A percentile compares a stretch with the other conserved stretches of the same genome.
Evolutionary conservation across 2,888 invertebrate species (phyloP).

Genomic region (Cephus nigrinus): DNA sequence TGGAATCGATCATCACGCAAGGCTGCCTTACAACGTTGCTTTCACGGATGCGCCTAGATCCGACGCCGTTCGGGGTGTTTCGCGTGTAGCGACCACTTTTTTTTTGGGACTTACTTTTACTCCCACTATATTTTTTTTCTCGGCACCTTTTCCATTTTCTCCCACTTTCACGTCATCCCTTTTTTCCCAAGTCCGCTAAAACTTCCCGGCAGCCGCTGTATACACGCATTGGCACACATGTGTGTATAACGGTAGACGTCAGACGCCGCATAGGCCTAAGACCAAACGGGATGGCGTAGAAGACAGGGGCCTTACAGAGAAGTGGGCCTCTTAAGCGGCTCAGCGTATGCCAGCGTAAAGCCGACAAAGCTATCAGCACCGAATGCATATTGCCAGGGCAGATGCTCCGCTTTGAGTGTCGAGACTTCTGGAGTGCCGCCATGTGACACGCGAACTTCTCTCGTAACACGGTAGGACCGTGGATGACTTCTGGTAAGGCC

Average conservation of each 20-base stretch:
- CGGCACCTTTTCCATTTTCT: background rate
- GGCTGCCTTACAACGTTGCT: background rate
- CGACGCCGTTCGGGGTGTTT: background rate
- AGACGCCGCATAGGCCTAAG: background rate
- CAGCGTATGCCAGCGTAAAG: slow-evolving; percentile 43
- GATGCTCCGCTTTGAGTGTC: slow-evolving; percentile 24
- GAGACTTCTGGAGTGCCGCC: slow-evolving; percentile 18
- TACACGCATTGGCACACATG: background rate
- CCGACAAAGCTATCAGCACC: slow-evolving; percentile 60
- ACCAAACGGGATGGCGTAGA: background rate
- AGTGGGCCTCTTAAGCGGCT: slow-evolving; percentile 52
- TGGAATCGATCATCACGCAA: background rate
- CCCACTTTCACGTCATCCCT: background rate
- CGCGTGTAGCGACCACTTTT: background rate
- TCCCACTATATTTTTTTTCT: background rate
- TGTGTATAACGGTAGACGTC: background rate
- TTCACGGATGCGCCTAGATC: background rate
- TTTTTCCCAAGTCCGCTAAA: background rate
- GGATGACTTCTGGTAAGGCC: background rate
- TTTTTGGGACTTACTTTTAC: background rate
- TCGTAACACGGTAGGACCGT: background rate
- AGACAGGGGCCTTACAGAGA: slow-evolving; percentile 1
- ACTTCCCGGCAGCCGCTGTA: background rate
- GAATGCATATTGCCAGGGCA: slow-evolving; percentile 28
- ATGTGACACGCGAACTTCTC: slow-evolving; percentile 12